Evolutionary conservation across 2,888 invertebrate species (phyloP).

Genomic region (Papilio demoleus): DNA sequence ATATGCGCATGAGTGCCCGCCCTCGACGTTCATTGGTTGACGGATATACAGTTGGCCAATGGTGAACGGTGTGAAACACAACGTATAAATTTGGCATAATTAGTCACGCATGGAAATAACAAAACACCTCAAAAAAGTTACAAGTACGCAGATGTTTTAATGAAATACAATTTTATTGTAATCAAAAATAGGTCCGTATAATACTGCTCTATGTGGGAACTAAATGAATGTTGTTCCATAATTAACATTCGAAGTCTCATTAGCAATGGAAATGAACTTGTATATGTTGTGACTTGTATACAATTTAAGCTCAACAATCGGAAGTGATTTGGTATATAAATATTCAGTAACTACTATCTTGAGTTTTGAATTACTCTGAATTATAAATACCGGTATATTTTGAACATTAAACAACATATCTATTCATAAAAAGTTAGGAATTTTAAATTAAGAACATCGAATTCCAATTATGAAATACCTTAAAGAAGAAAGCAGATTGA

Average conservation of each 20-base stretch:
- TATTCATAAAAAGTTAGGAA: too few relatives aligned
- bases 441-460: background rate
- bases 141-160: background rate
- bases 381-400: background rate
- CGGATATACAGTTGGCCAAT: slow-evolving; percentile 74
- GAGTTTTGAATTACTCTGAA: background rate
- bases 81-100: slow-evolving; percentile 81
- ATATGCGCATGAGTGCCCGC: slow-evolving; percentile 75
- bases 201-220: slow-evolving; percentile 27
- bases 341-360: slow-evolving; percentile 3
- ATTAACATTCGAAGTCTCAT: slow-evolving; percentile 38
- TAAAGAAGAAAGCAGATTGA: too few relatives aligned
- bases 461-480: too few relatives aligned
- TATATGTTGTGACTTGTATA: slow-evolving; percentile 31
- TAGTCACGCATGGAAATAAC: slow-evolving; percentile 75
- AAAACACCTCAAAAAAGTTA: slow-evolving; percentile 11
- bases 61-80: slow-evolving; percentile 58
- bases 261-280: slow-evolving; percentile 35
- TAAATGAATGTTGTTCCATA: slow-evolving; percentile 38
- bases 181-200: slow-evolving; percentile 19
- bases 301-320: slow-evolving; percentile 24
- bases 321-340: slow-evolving; percentile 19
- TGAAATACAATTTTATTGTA: slow-evolving; percentile 36
- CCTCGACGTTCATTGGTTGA: slow-evolving; percentile 71
- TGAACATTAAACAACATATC: too few relatives aligned